A percentile compares a stretch with the other conserved stretches of the same genome.
These are phyloP conservation scores for Cercopithecus petaurista DNA, from an alignment of 2,797 vertebrate genomes.

Conservation along the genomic window DNA sequence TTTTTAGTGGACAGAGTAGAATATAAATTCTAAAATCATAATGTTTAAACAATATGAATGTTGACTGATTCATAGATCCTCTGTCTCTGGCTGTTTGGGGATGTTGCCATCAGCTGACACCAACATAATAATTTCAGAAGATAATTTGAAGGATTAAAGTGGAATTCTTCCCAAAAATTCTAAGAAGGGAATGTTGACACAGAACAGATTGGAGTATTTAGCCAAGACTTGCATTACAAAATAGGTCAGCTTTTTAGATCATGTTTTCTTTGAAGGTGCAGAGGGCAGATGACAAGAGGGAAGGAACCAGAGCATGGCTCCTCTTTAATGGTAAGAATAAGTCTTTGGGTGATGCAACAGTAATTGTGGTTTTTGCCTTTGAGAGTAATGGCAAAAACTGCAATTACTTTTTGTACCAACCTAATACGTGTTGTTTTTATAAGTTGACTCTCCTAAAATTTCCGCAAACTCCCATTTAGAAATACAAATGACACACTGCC, in stretches of 20 bases:
- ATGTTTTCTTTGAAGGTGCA: neutral
- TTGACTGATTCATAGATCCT: neutral
- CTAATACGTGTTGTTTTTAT: neutral
- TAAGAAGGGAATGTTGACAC: neutral
- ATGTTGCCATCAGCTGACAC: neutral
- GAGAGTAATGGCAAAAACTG: too few relatives aligned
- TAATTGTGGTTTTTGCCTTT: too few relatives aligned
- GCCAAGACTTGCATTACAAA: neutral
- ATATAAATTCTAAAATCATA: constrained; percentile 11
- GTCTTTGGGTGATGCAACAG: too few relatives aligned
- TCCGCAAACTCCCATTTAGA: neutral
- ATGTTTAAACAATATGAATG: neutral
- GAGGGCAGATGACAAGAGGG: accelerated
- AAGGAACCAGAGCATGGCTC: neutral
- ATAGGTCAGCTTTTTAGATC: neutral
- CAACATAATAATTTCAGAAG: neutral
- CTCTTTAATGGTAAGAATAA: neutral
- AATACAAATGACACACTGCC: neutral
- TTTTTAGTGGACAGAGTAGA: neutral
- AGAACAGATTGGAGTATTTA: neutral
- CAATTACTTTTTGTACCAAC: too few relatives aligned
- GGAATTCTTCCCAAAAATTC: neutral
- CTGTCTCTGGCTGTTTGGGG: neutral
- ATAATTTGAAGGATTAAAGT: neutral
- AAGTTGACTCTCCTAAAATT: constrained; percentile 9